These are phyloP conservation scores for Zapus hudsonius DNA, from an alignment of 2,113 vertebrate species.

Conservation along the genomic window DNA sequence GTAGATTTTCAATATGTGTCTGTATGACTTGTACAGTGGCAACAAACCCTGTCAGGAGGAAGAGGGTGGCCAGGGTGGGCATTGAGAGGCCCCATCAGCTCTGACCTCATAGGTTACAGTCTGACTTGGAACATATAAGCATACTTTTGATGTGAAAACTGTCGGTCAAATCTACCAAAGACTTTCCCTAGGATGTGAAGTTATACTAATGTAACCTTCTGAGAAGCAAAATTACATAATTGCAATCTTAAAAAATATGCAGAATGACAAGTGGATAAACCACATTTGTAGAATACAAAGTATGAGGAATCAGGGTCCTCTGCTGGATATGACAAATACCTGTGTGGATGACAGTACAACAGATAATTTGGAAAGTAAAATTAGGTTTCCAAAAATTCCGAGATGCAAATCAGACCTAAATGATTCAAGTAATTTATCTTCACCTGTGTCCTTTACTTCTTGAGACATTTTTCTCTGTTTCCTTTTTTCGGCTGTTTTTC, in stretches of 20 bases:
- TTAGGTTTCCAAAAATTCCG: background rate
- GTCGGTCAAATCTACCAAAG: too few species aligned
- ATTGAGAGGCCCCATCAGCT: background rate
- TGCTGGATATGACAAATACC: background rate
- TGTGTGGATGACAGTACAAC: background rate
- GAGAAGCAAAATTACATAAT: conserved; percentile 11
- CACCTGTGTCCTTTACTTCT: conserved; percentile 86
- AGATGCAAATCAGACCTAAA: background rate
- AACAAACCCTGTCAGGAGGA: background rate
- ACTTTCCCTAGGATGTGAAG: background rate
- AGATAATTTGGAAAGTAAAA: background rate
- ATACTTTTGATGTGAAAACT: background rate
- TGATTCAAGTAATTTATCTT: conserved; percentile 20
- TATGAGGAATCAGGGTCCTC: background rate
- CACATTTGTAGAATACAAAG: background rate
- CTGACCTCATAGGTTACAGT: background rate
- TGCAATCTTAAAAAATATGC: background rate
- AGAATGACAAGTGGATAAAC: background rate
- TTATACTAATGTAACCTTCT: background rate
- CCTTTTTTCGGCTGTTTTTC: conserved; percentile 25
- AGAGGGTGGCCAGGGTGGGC: background rate
- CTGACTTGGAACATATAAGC: background rate
- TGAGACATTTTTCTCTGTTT: conserved; percentile 54
- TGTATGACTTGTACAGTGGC: background rate
- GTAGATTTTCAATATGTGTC: background rate